Evolutionary conservation across 2,888 invertebrate genomes (phyloP), one percentile per base, ranked within the genome.

Genomic region (Trissolcus brochymenae): DNA sequence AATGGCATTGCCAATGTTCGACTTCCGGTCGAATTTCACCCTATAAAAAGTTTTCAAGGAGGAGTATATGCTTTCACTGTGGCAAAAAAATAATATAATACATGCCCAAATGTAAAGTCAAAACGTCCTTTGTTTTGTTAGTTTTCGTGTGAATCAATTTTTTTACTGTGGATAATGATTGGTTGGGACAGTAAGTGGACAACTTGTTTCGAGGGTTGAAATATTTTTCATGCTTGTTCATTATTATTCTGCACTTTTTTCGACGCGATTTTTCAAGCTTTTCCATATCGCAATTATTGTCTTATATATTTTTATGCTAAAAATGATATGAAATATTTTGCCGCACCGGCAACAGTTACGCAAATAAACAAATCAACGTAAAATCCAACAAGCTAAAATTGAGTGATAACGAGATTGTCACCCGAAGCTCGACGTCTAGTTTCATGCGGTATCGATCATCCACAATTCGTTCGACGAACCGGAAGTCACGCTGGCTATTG

Each of bases 401-500:
- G 71, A 71, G 62, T 64, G 71, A 72, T 72, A 76, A 76, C 67
- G 67, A 76, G 71, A 76, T 76, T 76, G 62, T 71, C 67, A 72
- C 59, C 72, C 6, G 72, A 72, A 76, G 71, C 71, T 54, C 57
- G 59, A 72, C 72, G 49, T 64, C 67, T 59, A 66, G 66, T 76
- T 76, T 76, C 76, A 71, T 66, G 76, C 62, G 65, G 76, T 71
- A 76, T 71, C 76, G 76, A 76, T 76, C 71, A 76, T 77, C 72
- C 68, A 66, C 77, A 77, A 77, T 77, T 68, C 72, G 68, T 73
- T 73, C 68, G 77, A 78, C 77, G 73, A 73, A 78, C 73, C 78
- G 78, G 78, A 78, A 78, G 74, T 74, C 78, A 74, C 67, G 72
- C 62, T 72, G 76, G 67, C 76, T 76, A 72, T 76, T 72, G 76